A percentile compares a stretch with the other conserved stretches of the same genome.
These are phyloP conservation scores for Lethocerus indicus DNA, from an alignment of 1,140 invertebrate genomes.

Conservation along the genomic window DNA sequence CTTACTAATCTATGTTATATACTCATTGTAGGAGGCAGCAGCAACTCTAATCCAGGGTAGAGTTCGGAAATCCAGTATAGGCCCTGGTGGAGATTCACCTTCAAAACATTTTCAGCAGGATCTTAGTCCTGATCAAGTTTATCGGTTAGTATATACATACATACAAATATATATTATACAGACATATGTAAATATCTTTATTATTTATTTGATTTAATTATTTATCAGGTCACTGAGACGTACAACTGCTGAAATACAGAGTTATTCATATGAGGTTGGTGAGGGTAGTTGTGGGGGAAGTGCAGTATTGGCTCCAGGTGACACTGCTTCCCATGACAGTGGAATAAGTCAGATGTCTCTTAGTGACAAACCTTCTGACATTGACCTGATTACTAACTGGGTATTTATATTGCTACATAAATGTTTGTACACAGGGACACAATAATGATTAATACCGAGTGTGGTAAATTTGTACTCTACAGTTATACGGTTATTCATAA, in stretches of 20 bases:
- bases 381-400: too few species aligned
- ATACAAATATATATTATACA: slow-evolving; percentile 60
- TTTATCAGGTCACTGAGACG: slow-evolving; percentile 51
- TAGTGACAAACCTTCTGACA: too few species aligned
- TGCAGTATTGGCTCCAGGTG: too few species aligned
- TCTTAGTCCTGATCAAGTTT: slow-evolving; percentile 17
- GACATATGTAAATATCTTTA: slow-evolving; percentile 49
- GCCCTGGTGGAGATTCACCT: slow-evolving; percentile 6
- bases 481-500: too few species aligned
- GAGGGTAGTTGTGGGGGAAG: slow-evolving; percentile 26
- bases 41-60: slow-evolving; percentile 69
- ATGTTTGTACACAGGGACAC: too few species aligned
- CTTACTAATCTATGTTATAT: too few species aligned
- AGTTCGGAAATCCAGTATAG: slow-evolving; percentile 32
- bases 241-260: slow-evolving; percentile 87
- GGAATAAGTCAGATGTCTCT: slow-evolving; percentile 70
- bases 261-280: slow-evolving; percentile 54
- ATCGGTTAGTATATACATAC: too few species aligned
- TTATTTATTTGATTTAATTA: neutral
- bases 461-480: too few species aligned
- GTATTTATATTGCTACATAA: too few species aligned
- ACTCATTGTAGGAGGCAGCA: slow-evolving; percentile 49
- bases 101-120: slow-evolving; percentile 8
- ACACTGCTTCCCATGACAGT: slow-evolving; percentile 69
- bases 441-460: too few species aligned